Conservation (phyloP, 2,888 invertebrate genomes). For the Argynnis bischoffii region DNA sequence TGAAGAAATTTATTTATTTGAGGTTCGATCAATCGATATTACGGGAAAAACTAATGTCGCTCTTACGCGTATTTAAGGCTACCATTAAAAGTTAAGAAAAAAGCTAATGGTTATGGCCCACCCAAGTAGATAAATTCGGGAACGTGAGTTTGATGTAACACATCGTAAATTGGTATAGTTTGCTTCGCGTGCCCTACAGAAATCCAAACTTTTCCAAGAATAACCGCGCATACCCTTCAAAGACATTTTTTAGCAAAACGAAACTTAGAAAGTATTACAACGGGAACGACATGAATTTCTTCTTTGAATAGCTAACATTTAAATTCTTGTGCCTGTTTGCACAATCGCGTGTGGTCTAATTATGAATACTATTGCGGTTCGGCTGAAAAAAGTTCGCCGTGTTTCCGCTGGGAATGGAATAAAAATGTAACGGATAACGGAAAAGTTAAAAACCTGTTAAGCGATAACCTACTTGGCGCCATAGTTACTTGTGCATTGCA, state of each 20-base stretch:
- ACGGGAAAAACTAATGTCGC: constrained; percentile 59
- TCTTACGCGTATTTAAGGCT: constrained; percentile 60
- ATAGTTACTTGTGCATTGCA: constrained; percentile 57
- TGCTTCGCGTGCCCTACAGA: constrained; percentile 56
- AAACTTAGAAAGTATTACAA: constrained; percentile 73
- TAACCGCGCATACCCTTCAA: constrained; percentile 69
- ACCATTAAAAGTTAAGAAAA: constrained; percentile 73
- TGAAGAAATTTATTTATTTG: constrained; percentile 7
- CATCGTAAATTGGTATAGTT: constrained; percentile 70
- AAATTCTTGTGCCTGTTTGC: constrained; percentile 72
- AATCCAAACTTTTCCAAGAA: constrained; percentile 67
- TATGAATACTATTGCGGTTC: constrained; percentile 58
- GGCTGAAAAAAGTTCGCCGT: constrained; percentile 49
- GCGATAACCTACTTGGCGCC: constrained; percentile 58
- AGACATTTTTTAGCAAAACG: constrained; percentile 71
- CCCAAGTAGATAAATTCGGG: constrained; percentile 73
- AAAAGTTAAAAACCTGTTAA: constrained; percentile 54
- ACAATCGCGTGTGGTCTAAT: constrained; percentile 80
- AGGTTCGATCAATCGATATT: constrained; percentile 23
- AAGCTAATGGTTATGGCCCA: constrained; percentile 73
- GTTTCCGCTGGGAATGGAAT: constrained; percentile 50
- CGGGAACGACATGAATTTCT: constrained; percentile 70
- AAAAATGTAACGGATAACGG: constrained; percentile 57
- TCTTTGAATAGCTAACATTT: constrained; percentile 72
- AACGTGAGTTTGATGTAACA: constrained; percentile 72